Percentiles rank a stretch among this genome's conserved stretches.
Conservation (phyloP, 1,140 invertebrate species). For the Polypedilum vanderplanki region DNA sequence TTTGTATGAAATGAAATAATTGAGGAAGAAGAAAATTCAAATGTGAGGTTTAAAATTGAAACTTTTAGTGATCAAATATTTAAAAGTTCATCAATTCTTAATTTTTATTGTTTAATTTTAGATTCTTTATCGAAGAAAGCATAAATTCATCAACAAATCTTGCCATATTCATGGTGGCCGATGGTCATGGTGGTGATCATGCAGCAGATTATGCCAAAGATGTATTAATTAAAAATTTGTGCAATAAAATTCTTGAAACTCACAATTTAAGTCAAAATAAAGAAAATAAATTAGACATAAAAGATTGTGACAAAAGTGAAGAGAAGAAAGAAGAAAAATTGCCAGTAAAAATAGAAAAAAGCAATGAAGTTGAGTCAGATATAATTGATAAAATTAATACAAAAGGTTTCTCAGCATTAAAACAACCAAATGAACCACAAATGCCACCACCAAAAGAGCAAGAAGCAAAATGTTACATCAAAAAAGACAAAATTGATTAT, state of each 20-base stretch:
- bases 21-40: no score
- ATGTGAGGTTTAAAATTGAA: no score
- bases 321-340: slow-evolving; percentile 42
- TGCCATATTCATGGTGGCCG: slow-evolving; percentile 85
- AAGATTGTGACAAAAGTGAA: slow-evolving; percentile 43
- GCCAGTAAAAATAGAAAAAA: slow-evolving; percentile 32
- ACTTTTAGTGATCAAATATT: neutral
- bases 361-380: slow-evolving; percentile 39
- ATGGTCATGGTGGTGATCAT: slow-evolving; percentile 93
- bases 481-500: slow-evolving; percentile 64
- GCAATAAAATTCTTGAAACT: slow-evolving; percentile 63
- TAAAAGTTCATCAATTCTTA: neutral
- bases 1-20: no score
- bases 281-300: slow-evolving; percentile 33
- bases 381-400: slow-evolving; percentile 35
- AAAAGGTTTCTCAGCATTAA: slow-evolving; percentile 37
- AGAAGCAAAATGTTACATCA: slow-evolving; percentile 53
- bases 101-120: slow-evolving; percentile 31
- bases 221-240: slow-evolving; percentile 68
- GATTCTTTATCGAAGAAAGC: slow-evolving; percentile 70
- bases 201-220: slow-evolving; percentile 85
- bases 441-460: slow-evolving; percentile 37
- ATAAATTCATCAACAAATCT: slow-evolving; percentile 62
- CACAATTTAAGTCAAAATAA: slow-evolving; percentile 48
- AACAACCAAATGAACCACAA: slow-evolving; percentile 37